Evolutionary conservation across 1,140 invertebrate species (phyloP), one percentile per base, ranked within the genome.

Genomic region (Ceratosolen solmsi): DNA sequence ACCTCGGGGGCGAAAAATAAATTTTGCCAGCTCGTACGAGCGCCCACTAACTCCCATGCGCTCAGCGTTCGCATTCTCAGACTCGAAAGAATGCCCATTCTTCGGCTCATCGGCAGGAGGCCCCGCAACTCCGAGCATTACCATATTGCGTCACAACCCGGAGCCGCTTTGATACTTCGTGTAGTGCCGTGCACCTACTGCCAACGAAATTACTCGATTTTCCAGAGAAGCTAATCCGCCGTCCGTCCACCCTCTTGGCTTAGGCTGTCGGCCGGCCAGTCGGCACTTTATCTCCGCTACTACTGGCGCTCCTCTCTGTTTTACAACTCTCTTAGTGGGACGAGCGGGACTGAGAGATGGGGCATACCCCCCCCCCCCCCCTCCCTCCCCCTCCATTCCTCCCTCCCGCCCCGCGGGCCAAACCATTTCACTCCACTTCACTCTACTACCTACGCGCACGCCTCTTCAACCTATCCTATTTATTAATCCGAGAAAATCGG

Each of bases 301-400:
- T 78, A 83, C 83, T 68, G 82, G 79, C 77, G 71, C 73, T 77
- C 71, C 80, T 74, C 70, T 74, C n/a, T 79, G 70, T 79, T 79
- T 82, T 65, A 65, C 76, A 73, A 41, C 65, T 77, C 38, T 20
- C 49, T 68, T 1, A 7, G 20, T 17, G 30, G 0, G 2, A 33
- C 76, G 46, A 79, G n/a, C n/a, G n/a, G 25, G 46, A 36, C 46
- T 68, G 51, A 20, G 33, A 68, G 76, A 60, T 60, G 76, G n/a
- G 20, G 3, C 65, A 41, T 20, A 36, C 17, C 30, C 30, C 17
- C 63, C 30, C 7, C 5, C 63, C n/a, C n/a, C 15, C 27, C 17
- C 5, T 65, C 13, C 33, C 30, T 33, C 4, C 33, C 7, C 4
- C 30, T 15, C 11, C 20, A 2, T 58, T 2, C 13, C 27, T 9